Conservation (phyloP, 2,113 vertebrate genomes). For the Ahaetulla prasina region DNA sequence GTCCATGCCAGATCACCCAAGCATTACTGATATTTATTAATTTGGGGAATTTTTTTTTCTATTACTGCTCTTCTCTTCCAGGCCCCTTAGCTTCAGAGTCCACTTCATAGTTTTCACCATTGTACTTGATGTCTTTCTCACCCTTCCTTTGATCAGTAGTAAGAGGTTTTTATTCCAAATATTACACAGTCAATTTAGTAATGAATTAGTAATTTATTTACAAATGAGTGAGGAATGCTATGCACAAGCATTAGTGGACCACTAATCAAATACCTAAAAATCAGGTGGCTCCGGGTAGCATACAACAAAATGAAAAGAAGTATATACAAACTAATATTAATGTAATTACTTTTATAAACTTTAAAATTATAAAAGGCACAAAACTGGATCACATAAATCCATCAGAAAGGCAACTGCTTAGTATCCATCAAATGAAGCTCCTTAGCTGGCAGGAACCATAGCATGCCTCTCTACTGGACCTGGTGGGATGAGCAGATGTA, state of each 20-base stretch:
- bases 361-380: background rate
- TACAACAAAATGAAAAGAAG: background rate
- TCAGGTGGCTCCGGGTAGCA: background rate
- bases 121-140: constrained; percentile 14
- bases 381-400: background rate
- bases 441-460: background rate
- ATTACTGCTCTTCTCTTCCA: constrained; percentile 38
- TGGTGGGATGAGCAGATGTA: background rate
- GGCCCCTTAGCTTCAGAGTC: constrained; percentile 35
- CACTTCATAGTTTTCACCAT: constrained; percentile 29
- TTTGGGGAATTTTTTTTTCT: constrained; percentile 52
- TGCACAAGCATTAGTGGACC: constrained; percentile 16
- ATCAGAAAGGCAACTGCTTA: background rate
- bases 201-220: constrained; percentile 18
- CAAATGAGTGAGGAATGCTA: background rate
- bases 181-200: background rate
- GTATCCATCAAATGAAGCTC: background rate
- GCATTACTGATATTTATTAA: constrained; percentile 28
- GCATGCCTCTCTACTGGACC: background rate
- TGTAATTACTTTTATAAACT: background rate
- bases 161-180: background rate
- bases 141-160: background rate
- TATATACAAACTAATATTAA: background rate
- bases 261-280: background rate
- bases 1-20: constrained; percentile 32